Percentiles rank a stretch among this genome's conserved stretches.
Conservation (phyloP, 2,888 invertebrate species). For the Lymantria dispar region DNA sequence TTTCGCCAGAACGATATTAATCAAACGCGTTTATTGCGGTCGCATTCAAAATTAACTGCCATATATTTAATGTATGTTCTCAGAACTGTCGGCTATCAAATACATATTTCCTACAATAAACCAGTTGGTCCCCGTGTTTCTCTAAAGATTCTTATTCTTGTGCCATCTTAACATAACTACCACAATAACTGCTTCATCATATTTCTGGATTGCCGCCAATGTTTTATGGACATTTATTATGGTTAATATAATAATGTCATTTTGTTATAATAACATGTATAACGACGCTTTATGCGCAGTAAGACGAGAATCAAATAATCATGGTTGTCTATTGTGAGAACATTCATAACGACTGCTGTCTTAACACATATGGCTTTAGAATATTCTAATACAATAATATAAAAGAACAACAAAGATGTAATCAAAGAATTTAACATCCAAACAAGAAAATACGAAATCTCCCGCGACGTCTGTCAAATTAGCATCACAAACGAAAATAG, state of each 20-base stretch:
- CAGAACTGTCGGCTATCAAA: conserved; percentile 73
- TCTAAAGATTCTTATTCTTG: conserved; percentile 49
- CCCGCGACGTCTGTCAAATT: conserved; percentile 83
- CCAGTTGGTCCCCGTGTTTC: conserved; percentile 54
- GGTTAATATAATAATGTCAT: conserved; percentile 45
- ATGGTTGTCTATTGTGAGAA: conserved; percentile 21
- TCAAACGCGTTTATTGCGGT: conserved; percentile 77
- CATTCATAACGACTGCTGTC: conserved; percentile 26
- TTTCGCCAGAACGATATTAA: conserved; percentile 74
- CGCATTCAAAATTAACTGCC: conserved; percentile 68
- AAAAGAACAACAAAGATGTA: conserved; percentile 59
- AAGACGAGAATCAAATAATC: conserved; percentile 19
- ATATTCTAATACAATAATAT: conserved; percentile 42
- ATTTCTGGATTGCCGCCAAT: conserved; percentile 69
- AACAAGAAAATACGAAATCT: conserved; percentile 73
- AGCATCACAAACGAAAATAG: conserved; percentile 81
- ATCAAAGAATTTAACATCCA: conserved; percentile 68
- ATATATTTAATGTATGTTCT: conserved; percentile 70
- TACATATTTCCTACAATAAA: conserved; percentile 70
- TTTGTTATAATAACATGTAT: conserved; percentile 40
- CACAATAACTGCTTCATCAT: conserved; percentile 56
- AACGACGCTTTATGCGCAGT: conserved; percentile 17
- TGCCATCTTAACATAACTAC: conserved; percentile 44
- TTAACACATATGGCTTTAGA: conserved; percentile 37
- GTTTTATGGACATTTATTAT: conserved; percentile 61